These are phyloP conservation scores for Bathynomus jamesi DNA, from an alignment of 1,140 invertebrate species.

Conservation along the genomic window DNA sequence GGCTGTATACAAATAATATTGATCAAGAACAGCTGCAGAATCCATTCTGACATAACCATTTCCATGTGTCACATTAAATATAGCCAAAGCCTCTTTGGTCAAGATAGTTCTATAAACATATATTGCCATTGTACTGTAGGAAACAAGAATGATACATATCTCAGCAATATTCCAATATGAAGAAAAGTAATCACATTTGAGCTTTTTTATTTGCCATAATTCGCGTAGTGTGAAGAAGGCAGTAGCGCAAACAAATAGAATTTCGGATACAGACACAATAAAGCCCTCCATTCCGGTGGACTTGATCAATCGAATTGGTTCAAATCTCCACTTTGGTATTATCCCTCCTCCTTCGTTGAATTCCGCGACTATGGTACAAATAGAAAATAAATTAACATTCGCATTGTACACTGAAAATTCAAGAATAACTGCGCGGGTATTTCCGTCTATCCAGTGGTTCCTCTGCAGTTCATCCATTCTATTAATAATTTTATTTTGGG, in stretches of 20 bases:
- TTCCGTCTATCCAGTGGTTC: slow-evolving; percentile 28
- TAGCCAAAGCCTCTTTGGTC: slow-evolving; percentile 7
- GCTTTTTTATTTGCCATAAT: slow-evolving; percentile 26
- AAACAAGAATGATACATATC: slow-evolving; percentile 15
- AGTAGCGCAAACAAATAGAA: slow-evolving; percentile 17
- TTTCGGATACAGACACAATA: slow-evolving; percentile 8
- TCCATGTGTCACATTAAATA: slow-evolving; percentile 24
- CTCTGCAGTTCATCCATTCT: slow-evolving; percentile 14
- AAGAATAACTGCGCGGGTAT: slow-evolving; percentile 25
- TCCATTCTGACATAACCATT: slow-evolving; percentile 32
- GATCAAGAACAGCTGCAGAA: slow-evolving; percentile 12
- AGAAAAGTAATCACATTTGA: slow-evolving; percentile 20
- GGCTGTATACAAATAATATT: slow-evolving; percentile 16
- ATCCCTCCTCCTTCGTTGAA: slow-evolving; percentile 38
- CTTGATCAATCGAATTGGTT: slow-evolving; percentile 15
- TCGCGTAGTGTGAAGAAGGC: slow-evolving; percentile 19
- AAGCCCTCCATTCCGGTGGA: slow-evolving; percentile 1
- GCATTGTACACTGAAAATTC: slow-evolving; percentile 33
- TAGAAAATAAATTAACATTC: slow-evolving; percentile 39
- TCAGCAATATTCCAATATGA: slow-evolving; percentile 31
- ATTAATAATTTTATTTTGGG: neutral
- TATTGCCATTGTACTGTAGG: slow-evolving; percentile 17
- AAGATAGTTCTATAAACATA: slow-evolving; percentile 20
- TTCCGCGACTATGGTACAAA: slow-evolving; percentile 39
- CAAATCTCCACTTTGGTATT: slow-evolving; percentile 26